These are phyloP conservation scores for Cryptus armator DNA, from an alignment of 2,888 invertebrate species.

Conservation along the genomic window DNA sequence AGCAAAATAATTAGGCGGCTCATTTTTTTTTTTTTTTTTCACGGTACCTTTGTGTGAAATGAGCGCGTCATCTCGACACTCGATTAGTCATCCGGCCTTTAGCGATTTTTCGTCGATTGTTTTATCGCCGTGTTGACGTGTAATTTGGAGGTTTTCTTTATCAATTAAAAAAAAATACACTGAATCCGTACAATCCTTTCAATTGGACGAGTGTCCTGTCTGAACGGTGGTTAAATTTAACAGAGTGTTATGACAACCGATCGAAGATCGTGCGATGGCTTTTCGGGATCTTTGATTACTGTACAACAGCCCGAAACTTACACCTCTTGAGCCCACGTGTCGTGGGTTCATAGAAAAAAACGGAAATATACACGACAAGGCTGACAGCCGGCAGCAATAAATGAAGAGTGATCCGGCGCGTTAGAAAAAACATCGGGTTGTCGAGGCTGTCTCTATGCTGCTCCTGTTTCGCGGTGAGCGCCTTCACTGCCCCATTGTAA, in stretches of 20 bases:
- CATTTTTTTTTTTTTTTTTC: too few species aligned
- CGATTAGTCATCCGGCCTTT: neutral
- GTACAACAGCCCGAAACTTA: slow-evolving; percentile 9
- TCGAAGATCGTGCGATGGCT: slow-evolving; percentile 19
- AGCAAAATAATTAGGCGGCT: too few species aligned
- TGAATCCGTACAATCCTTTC: slow-evolving; percentile 22
- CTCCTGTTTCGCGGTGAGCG: slow-evolving; percentile 70
- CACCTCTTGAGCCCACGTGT: neutral
- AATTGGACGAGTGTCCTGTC: neutral
- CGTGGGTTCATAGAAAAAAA: slow-evolving; percentile 22
- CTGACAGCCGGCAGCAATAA: slow-evolving; percentile 68
- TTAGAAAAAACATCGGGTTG: slow-evolving; percentile 69
- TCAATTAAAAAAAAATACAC: slow-evolving; percentile 37
- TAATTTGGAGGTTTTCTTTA: slow-evolving; percentile 61
- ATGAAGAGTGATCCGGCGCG: slow-evolving; percentile 74
- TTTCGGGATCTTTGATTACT: slow-evolving; percentile 30
- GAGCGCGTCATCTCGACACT: too few species aligned
- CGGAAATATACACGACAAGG: slow-evolving; percentile 26
- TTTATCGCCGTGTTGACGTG: slow-evolving; percentile 49
- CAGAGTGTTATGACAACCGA: slow-evolving; percentile 58
- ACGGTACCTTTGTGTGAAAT: too few species aligned
- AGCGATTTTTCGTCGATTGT: slow-evolving; percentile 42
- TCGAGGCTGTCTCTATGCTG: slow-evolving; percentile 74
- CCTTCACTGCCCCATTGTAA: slow-evolving; percentile 5
- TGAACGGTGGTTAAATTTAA: slow-evolving; percentile 49